Conservation (phyloP, 2,888 invertebrate genomes). For the Drosophila paramelanica region DNA sequence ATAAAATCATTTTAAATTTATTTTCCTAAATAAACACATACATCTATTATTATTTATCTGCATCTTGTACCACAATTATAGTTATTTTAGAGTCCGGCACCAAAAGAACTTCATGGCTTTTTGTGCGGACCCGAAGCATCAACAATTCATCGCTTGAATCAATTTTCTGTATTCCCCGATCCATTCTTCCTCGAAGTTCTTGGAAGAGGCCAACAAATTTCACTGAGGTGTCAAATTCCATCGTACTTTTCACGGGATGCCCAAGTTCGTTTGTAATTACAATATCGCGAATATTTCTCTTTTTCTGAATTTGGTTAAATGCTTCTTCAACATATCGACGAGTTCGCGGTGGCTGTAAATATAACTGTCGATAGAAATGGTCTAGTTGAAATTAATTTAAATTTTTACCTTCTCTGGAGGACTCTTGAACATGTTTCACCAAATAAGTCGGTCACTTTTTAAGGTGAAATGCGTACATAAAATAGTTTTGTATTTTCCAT, state of each 20-base stretch:
- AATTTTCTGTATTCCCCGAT: constrained; percentile 75
- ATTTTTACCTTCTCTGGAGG: constrained; percentile 50
- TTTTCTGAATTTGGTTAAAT: constrained; percentile 68
- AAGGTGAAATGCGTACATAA: background rate
- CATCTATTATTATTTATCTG: constrained; percentile 62
- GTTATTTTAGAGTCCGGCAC: constrained; percentile 83
- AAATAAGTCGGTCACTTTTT: constrained; percentile 12
- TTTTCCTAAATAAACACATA: background rate
- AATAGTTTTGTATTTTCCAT: background rate
- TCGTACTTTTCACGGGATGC: constrained; percentile 82
- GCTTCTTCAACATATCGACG: constrained; percentile 81
- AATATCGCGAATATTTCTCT: constrained; percentile 79
- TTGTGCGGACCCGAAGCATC: constrained; percentile 81
- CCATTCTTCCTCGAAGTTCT: constrained; percentile 77
- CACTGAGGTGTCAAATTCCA: constrained; percentile 70
- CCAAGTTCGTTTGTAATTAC: constrained; percentile 80
- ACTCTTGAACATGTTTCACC: constrained; percentile 41
- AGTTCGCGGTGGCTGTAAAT: constrained; percentile 65
- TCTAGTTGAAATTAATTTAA: background rate
- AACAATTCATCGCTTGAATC: constrained; percentile 79
- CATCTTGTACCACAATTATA: constrained; percentile 82
- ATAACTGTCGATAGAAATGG: background rate
- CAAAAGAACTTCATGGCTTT: constrained; percentile 79
- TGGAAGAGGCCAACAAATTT: constrained; percentile 81
- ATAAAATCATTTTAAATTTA: background rate